Conservation (phyloP, 2,113 vertebrate genomes). For the Noturus placidus region DNA sequence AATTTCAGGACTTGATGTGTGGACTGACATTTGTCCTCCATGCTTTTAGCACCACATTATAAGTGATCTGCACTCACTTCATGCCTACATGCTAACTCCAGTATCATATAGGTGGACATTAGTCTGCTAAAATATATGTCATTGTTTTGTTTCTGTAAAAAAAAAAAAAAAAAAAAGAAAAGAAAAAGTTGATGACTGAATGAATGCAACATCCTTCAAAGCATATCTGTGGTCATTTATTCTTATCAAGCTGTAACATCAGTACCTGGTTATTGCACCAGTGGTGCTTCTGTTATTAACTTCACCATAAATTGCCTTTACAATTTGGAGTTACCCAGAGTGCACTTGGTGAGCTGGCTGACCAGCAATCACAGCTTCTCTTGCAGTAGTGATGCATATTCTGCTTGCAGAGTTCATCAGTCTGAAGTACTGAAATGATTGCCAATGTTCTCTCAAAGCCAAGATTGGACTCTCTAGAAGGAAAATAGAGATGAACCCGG, state of each 20-base stretch:
- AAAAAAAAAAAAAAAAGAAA: conserved; percentile 17
- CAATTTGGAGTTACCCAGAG: conserved; percentile 64
- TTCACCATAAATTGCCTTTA: conserved; percentile 60
- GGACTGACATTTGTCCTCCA: conserved; percentile 2
- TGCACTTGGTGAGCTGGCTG: conserved; percentile 62
- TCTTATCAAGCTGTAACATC: conserved; percentile 48
- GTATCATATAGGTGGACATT: conserved; percentile 43
- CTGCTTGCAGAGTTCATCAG: conserved; percentile 65
- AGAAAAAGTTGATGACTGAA: conserved; percentile 37
- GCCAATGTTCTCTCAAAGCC: conserved; percentile 64
- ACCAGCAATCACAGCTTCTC: conserved; percentile 70
- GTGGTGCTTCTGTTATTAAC: conserved; percentile 59
- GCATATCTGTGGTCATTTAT: conserved; percentile 46
- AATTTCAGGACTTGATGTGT: conserved; percentile 1
- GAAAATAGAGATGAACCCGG: conserved; percentile 49
- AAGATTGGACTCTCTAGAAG: conserved; percentile 61
- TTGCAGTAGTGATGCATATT: conserved; percentile 57
- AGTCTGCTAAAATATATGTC: conserved; percentile 21
- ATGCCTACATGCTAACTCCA: background rate
- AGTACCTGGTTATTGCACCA: conserved; percentile 63
- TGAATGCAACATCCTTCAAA: conserved; percentile 35
- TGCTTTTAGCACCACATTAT: conserved; percentile 18
- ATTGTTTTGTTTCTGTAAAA: conserved; percentile 23
- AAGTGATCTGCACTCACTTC: conserved; percentile 3
- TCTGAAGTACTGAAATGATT: conserved; percentile 70